Evolutionary conservation across 2,113 vertebrate species (phyloP).

Genomic region (Alosa alosa): DNA sequence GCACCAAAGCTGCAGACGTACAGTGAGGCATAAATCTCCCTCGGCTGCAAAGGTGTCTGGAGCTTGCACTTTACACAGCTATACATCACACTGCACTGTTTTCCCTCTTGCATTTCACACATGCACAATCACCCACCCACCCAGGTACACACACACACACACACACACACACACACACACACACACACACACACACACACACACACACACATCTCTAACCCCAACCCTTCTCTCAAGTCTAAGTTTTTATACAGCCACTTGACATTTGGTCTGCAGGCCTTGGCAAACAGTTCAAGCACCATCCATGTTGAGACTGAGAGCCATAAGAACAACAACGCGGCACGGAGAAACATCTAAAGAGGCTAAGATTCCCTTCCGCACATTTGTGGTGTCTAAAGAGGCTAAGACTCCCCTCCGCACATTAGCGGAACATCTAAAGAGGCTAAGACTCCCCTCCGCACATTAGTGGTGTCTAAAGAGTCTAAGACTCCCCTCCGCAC

Average conservation of each 20-base stretch:
- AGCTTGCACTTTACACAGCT: conserved; percentile 47
- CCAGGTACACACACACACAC: background rate
- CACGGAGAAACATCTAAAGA: background rate
- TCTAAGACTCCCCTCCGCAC: background rate
- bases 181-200: background rate
- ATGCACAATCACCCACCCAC: background rate
- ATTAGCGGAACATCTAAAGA: background rate
- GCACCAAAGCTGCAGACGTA: background rate
- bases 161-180: background rate
- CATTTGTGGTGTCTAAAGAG: background rate
- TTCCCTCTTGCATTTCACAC: background rate
- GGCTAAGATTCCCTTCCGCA: background rate
- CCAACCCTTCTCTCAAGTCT: background rate
- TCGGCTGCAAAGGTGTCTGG: conserved; percentile 32
- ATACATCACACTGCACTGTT: conserved; percentile 35
- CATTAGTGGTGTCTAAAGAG: background rate
- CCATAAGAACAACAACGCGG: background rate
- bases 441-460: background rate
- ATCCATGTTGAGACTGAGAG: background rate
- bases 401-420: background rate
- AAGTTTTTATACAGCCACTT: background rate
- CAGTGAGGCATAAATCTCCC: conserved; percentile 24
- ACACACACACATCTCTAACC: background rate
- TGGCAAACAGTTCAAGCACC: background rate
- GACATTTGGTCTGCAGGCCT: background rate